Evolutionary conservation across 2,888 invertebrate species (phyloP).

Genomic region (Drosophila emarginata): DNA sequence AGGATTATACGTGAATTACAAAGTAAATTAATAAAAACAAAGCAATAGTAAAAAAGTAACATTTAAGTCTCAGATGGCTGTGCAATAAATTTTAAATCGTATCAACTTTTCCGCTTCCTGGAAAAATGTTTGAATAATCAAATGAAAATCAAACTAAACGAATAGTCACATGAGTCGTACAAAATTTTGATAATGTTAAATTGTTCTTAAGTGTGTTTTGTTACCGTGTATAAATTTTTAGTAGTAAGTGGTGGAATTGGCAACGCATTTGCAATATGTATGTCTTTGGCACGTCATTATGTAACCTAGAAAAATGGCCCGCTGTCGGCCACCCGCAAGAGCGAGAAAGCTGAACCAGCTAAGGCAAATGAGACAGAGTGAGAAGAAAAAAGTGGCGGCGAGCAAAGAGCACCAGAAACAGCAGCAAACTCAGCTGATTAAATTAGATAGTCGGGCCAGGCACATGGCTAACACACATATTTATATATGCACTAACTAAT

Average conservation of each 20-base stretch:
- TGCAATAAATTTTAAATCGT: neutral
- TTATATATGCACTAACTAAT: neutral
- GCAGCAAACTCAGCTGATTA: constrained; percentile 47
- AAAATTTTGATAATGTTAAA: neutral
- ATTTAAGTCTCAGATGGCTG: neutral
- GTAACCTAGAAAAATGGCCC: constrained; percentile 59
- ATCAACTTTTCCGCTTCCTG: neutral
- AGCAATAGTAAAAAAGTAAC: neutral
- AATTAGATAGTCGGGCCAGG: constrained; percentile 33
- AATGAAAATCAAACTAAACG: neutral
- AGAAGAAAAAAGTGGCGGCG: constrained; percentile 20
- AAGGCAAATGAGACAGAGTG: neutral
- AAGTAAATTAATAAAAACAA: neutral
- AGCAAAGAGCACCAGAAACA: constrained; percentile 17
- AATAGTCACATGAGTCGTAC: neutral
- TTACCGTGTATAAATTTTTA: neutral
- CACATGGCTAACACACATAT: constrained; percentile 33
- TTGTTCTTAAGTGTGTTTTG: neutral
- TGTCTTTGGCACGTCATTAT: constrained; percentile 57
- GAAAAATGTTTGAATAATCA: neutral
- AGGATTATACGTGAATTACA: neutral
- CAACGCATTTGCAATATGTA: neutral
- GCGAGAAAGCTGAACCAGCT: neutral
- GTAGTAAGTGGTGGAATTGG: neutral
- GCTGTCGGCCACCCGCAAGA: neutral